phyloP scores from a whole-genome alignment of 2,888 invertebrate genomes.

The Torymus tubicola region DNA sequence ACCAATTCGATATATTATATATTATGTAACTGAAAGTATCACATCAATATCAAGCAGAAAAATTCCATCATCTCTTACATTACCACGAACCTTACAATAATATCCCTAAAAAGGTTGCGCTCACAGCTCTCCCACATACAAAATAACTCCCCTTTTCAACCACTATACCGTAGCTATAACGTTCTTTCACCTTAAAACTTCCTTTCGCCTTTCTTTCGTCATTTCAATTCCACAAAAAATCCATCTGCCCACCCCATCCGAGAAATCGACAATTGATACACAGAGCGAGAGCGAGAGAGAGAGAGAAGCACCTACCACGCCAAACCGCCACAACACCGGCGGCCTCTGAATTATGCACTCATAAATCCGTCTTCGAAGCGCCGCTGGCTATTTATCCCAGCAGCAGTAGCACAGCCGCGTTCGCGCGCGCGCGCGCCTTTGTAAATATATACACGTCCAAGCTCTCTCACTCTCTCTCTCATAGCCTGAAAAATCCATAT shows the following conservation, averaged over 20 bases:
- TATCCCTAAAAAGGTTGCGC: no score
- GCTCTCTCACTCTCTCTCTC: no score
- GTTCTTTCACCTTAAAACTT: background rate
- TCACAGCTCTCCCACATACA: background rate
- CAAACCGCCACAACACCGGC: no score
- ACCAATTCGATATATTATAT: no score
- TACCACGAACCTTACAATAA: no score
- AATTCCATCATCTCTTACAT: no score
- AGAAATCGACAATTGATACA: conserved; percentile 59
- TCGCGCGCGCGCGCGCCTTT: conserved; percentile 23
- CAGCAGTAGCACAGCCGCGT: background rate
- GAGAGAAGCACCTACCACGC: no score
- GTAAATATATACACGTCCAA: background rate
- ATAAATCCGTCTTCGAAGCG: conserved; percentile 63
- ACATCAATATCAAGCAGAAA: no score
- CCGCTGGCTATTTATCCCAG: conserved; percentile 39
- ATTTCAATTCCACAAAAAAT: background rate
- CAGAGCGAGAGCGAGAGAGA: no score
- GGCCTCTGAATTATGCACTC: conserved; percentile 64
- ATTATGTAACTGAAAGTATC: no score
- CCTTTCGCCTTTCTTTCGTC: conserved; percentile 1
- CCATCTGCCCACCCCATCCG: no score
- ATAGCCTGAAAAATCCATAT: no score
- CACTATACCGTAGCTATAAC: background rate
- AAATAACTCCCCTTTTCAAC: background rate